Conservation (phyloP, 2,797 vertebrate genomes). For the Morus bassanus region DNA sequence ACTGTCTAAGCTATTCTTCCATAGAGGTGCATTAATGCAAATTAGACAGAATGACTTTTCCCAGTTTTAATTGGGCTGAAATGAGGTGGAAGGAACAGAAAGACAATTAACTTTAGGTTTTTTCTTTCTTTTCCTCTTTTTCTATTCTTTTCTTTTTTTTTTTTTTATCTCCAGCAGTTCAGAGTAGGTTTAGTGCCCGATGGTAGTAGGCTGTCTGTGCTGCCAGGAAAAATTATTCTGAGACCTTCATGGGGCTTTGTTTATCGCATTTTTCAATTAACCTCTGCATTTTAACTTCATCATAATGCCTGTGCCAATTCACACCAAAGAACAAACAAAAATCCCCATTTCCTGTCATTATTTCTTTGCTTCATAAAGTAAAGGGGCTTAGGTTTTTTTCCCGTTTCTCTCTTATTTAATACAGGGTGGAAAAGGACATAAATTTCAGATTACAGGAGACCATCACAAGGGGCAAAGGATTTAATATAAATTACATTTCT, state of each 20-base stretch:
- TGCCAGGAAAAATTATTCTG: constrained; percentile 85
- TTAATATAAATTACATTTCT: constrained; percentile 62
- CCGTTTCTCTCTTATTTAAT: neutral
- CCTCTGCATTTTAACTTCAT: constrained; percentile 89
- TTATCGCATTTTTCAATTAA: constrained; percentile 98
- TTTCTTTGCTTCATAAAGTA: constrained; percentile 78
- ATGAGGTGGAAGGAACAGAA: constrained; percentile 89
- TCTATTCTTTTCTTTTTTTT: constrained; percentile 58
- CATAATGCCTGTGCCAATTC: constrained; percentile 82
- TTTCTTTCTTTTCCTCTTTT: constrained; percentile 75
- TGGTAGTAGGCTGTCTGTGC: constrained; percentile 72
- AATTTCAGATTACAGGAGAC: constrained; percentile 81
- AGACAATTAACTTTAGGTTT: constrained; percentile 85
- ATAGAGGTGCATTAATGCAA: constrained; percentile 77
- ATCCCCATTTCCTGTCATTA: constrained; percentile 69
- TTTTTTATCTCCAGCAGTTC: constrained; percentile 80
- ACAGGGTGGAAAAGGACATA: constrained; percentile 67
- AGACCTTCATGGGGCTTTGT: constrained; percentile 86
- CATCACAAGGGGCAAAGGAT: constrained; percentile 64
- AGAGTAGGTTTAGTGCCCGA: constrained; percentile 75
- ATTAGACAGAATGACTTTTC: constrained; percentile 81
- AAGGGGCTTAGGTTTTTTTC: constrained; percentile 39
- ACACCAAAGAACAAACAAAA: constrained; percentile 85
- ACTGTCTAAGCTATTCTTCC: constrained; percentile 74
- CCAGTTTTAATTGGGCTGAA: constrained; percentile 86